Evolutionary conservation across 2,797 vertebrate species (phyloP), one percentile per base, ranked within the genome.

Genomic region (Acrossocheilus wenchowensis): DNA sequence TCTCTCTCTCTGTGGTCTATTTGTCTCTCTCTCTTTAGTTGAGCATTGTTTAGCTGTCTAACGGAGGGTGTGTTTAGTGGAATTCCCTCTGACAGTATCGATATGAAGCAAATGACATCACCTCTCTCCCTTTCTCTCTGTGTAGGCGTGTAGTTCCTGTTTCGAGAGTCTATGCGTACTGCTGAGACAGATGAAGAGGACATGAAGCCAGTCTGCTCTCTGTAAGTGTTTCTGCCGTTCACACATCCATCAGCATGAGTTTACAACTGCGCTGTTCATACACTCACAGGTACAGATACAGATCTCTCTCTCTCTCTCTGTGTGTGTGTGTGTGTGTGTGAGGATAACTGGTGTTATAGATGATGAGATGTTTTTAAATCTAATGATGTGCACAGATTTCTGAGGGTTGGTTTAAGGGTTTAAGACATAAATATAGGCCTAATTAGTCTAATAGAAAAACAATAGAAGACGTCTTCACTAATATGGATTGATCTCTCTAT

Each of bases 51-150:
- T 15, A 2, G 34, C 7, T 1, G 10, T 81, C 5, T 21, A 7
- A 12, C 14, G 12, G 50, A 45, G 71, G 81, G 81, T 2, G 81
- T 83, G 81, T 34, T 12, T 2, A 6, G n/a, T 34, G 81, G 69
- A 83, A 45, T 83, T 83, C 81, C 81, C 81, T 82, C 50, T 57
- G 79, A 69, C 68, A 82, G 81, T 82, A 72, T 82, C 81, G 50
- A 4, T 83, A 60, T 83, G 69, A 83, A 45, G 4, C 0, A 6
- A 1, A 7, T 83, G 52, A 83, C 39, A 73, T 83, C 81, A 83
- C 19, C 19, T 72, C 23, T 45, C 6, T 60, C 77, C 14, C 23
- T 41, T 36, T 57, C 48, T 54, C 21, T 50, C 1, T 1, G 23
- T 82, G 48, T 71, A 60, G 81, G 69, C n/a, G 52, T 26, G 7